Conservation (phyloP, 2,888 invertebrate genomes). For the Scrobipalpa costella region DNA sequence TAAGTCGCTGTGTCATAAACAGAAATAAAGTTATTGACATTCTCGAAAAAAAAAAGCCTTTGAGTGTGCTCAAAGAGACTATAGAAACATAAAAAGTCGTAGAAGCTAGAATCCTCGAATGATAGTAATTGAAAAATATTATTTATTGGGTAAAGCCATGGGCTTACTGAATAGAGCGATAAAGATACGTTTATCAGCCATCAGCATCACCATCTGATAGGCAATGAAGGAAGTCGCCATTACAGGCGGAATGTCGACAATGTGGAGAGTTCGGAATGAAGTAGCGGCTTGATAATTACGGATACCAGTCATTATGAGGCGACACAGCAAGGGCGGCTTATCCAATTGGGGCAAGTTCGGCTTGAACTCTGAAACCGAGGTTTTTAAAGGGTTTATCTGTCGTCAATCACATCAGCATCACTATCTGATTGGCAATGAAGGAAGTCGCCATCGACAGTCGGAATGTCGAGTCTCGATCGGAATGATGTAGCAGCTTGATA, state of each 20-base stretch:
- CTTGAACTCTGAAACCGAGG: too few relatives aligned
- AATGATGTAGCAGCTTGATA: conserved; percentile 31
- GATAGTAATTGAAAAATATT: too few relatives aligned
- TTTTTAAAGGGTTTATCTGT: conserved; percentile 6
- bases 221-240: conserved; percentile 10
- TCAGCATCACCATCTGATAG: too few relatives aligned
- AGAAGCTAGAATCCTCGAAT: background rate
- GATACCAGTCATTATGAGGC: background rate
- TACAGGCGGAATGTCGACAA: conserved; percentile 33
- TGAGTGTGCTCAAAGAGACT: background rate
- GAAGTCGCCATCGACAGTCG: conserved; percentile 22
- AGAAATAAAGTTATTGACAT: conserved; percentile 17
- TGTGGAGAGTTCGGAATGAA: background rate
- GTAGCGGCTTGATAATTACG: conserved; percentile 35
- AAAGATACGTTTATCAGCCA: too few relatives aligned
- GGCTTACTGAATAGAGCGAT: too few relatives aligned
- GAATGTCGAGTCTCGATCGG: conserved; percentile 31
- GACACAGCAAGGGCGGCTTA: background rate
- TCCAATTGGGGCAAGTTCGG: too few relatives aligned
- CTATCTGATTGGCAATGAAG: conserved; percentile 7
- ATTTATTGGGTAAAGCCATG: too few relatives aligned
- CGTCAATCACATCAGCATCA: background rate
- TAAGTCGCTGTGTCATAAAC: conserved; percentile 24
- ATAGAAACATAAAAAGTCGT: background rate
- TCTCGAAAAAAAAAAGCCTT: background rate